Conservation (phyloP, 2,113 vertebrate genomes). For the Tetraodon nigroviridis region DNA sequence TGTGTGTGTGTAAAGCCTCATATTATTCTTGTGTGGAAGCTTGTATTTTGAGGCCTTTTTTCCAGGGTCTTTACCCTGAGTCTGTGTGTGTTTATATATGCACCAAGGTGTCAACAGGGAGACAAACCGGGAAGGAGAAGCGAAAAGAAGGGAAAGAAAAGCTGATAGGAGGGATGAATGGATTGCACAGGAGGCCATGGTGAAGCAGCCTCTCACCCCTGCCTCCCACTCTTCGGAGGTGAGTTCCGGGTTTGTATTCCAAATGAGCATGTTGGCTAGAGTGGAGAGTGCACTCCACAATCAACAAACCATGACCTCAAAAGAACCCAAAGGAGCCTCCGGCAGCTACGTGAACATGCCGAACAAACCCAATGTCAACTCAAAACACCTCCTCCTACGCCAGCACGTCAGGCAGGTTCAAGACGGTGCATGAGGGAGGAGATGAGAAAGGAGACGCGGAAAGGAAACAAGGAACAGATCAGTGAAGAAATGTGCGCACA, state of each 20-base stretch:
- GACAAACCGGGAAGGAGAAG: constrained; percentile 5
- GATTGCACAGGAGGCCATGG: constrained; percentile 21
- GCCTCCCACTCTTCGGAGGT: constrained; percentile 15
- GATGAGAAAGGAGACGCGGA: constrained; percentile 31
- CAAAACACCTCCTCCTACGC: constrained; percentile 55
- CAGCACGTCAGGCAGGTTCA: constrained; percentile 28
- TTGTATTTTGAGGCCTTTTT: constrained; percentile 64
- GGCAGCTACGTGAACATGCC: constrained; percentile 53
- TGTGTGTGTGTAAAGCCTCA: constrained; percentile 5
- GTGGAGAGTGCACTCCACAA: constrained; percentile 39
- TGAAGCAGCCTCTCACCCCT: constrained; percentile 10
- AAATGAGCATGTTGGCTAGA: constrained; percentile 39
- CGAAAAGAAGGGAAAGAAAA: neutral
- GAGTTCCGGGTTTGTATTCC: constrained; percentile 58
- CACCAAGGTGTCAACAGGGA: constrained; percentile 39
- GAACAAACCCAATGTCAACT: constrained; percentile 60
- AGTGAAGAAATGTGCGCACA: constrained; percentile 8
- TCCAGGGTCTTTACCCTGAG: constrained; percentile 52
- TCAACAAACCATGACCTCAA: constrained; percentile 45
- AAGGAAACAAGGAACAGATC: constrained; percentile 19
- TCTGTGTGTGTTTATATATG: constrained; percentile 49
- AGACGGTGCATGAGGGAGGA: constrained; percentile 5
- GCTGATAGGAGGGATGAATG: constrained; percentile 18
- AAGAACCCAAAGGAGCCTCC: constrained; percentile 47
- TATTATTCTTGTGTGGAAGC: constrained; percentile 44